phyloP scores from a whole-genome alignment of 92 coral and sea anemone genomes.

The Meandrina meandrites region DNA sequence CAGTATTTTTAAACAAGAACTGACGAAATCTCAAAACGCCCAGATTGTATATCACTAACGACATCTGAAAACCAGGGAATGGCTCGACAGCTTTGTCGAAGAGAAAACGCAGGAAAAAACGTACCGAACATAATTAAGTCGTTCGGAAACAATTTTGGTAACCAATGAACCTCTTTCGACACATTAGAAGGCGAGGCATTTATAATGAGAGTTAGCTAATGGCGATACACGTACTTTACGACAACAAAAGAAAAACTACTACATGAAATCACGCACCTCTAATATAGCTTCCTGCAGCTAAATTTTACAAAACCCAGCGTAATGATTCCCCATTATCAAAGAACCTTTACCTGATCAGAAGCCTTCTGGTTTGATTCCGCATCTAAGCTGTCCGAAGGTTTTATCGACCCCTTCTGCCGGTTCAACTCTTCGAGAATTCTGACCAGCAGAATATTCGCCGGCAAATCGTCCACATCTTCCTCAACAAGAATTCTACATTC shows the following conservation, averaged over 20 bases:
- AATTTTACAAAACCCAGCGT: not conserved
- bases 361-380: slow-evolving; percentile 19
- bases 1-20: not conserved
- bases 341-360: slow-evolving; percentile 50
- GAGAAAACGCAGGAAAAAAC: not conserved
- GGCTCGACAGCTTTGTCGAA: not conserved
- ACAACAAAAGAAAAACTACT: not conserved
- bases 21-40: slow-evolving; percentile 13
- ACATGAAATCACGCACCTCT: slow-evolving; percentile 4
- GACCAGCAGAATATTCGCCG: slow-evolving; percentile 83
- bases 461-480: slow-evolving; percentile 82
- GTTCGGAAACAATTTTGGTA: not conserved
- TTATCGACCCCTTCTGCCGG: slow-evolving; percentile 58
- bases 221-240: slow-evolving; percentile 4
- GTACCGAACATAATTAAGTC: not conserved
- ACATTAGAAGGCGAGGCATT: not conserved
- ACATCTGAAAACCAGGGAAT: not conserved
- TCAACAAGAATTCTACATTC: slow-evolving; percentile 88
- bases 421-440: slow-evolving; percentile 86
- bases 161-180: slow-evolving; percentile 7
- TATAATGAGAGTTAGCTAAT: not conserved
- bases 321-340: not conserved
- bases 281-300: not conserved
- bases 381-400: slow-evolving; percentile 40
- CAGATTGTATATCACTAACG: not conserved